These are phyloP conservation scores for Perodicticus potto DNA, from an alignment of 2,797 vertebrate species.

Conservation along the genomic window DNA sequence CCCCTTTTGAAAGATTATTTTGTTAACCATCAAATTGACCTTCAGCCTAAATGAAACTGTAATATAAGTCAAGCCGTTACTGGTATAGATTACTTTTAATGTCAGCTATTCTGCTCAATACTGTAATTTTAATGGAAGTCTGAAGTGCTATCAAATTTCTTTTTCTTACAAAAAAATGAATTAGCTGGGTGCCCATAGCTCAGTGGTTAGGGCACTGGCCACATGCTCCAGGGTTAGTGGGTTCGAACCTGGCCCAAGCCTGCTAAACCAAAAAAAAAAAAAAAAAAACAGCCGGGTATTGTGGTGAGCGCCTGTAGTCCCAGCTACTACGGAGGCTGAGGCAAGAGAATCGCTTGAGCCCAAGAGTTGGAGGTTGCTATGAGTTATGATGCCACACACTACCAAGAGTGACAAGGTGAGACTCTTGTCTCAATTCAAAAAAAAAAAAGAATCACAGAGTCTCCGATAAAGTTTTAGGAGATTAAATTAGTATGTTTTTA, in stretches of 20 bases:
- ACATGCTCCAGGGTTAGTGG: too few species aligned
- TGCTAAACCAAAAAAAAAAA: too few species aligned
- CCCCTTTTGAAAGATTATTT: slow-evolving; percentile 36
- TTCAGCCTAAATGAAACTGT: slow-evolving; percentile 21
- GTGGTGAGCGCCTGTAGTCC: too few species aligned
- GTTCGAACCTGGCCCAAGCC: too few species aligned
- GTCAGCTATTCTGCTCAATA: neutral
- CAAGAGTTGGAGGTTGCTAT: too few species aligned
- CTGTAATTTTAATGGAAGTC: neutral
- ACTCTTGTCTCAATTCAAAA: neutral
- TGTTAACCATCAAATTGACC: neutral
- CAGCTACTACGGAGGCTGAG: too few species aligned
- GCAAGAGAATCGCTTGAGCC: too few species aligned
- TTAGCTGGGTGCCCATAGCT: too few species aligned
- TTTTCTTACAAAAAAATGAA: neutral
- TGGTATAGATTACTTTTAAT: neutral
- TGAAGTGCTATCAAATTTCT: neutral
- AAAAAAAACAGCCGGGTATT: too few species aligned
- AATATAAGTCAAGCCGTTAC: neutral
- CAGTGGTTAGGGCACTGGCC: too few species aligned
- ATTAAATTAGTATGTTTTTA: neutral
- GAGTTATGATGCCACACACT: too few species aligned
- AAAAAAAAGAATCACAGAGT: neutral
- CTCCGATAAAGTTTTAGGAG: neutral
- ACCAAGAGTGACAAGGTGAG: too few species aligned